Evolutionary conservation across 2,113 vertebrate genomes (phyloP).

Genomic region (Alectura lathami): DNA sequence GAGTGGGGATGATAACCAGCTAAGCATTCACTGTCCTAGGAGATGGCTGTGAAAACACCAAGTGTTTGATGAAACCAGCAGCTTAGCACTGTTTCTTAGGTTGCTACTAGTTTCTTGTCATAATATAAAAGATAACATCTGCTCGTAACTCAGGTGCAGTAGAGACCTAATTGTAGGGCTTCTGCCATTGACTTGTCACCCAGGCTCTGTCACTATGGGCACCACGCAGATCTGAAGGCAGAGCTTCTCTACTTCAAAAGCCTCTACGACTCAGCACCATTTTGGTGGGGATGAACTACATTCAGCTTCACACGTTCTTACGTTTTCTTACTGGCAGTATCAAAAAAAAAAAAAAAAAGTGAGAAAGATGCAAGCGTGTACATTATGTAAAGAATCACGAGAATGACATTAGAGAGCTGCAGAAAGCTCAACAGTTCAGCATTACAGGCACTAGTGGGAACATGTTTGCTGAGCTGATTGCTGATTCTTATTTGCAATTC

Average conservation of each 20-base stretch:
- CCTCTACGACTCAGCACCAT: not conserved
- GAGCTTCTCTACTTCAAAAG: not conserved
- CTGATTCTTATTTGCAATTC: conserved; percentile 47
- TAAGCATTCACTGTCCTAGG: not conserved
- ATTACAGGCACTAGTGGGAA: not conserved
- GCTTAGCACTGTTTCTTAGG: not conserved
- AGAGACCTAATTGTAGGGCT: not conserved
- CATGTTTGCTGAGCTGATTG: not conserved
- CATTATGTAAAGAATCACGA: not conserved
- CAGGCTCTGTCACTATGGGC: not conserved
- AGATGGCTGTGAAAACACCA: not conserved
- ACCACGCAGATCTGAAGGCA: not conserved
- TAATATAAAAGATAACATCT: not conserved
- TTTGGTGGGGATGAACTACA: not conserved
- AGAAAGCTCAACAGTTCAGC: not conserved
- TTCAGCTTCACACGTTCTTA: not conserved
- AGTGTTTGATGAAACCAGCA: not conserved
- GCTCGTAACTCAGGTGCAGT: not conserved
- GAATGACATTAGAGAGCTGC: not conserved
- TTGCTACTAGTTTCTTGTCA: not conserved
- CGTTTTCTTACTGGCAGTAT: not conserved
- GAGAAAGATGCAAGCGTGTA: not conserved
- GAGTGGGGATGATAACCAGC: not conserved
- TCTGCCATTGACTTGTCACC: not conserved
- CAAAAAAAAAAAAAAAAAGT: not conserved